Evolutionary conservation across 1,140 invertebrate genomes (phyloP), one percentile per base, ranked within the genome.

Genomic region (Archegozetes longisetosus): DNA sequence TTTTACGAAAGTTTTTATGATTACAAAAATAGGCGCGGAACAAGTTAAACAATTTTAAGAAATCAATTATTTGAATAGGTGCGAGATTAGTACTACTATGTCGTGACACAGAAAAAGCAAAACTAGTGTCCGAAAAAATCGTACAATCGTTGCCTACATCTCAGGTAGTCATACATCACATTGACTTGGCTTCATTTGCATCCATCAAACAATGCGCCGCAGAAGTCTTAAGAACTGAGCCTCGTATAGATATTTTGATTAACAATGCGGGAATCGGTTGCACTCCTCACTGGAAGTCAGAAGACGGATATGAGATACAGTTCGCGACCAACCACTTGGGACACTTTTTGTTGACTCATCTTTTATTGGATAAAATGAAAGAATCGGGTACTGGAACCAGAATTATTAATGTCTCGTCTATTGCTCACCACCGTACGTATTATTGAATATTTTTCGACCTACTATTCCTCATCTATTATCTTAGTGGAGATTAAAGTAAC

Each of bases 261-360:
- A 87, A 88, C 64, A 89, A 88, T 74, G 87, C 86, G 53, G 85
- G 76, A 1, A 76, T 87, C 17, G 40, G 26, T 3, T 48, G 54
- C 66, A 65, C 29, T 48, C 68, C 68, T 64, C 68, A 73, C 20
- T 65, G 70, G 1, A 71, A 71, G 54, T 89, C 61, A 1, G 82
- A 82, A 65, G 88, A 93, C 70, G 84, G 82, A 12, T 71, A 90
- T 6, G 88, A 94, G 71, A 73, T 83, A 65, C 88, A 85, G 0
- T 88, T 90, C 84, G 85, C 82, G 0, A 88, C 86, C 0, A 94
- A 95, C 71, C 83, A 91, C 67, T 88, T 87, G 68, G 86, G 86
- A 23, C 88, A 89, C 68, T 91, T 89, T 70, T 72, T 88, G 20
- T 71, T 93, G 1, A 90, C 85, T 1, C 79, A 84, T 70, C 74